phyloP scores from a whole-genome alignment of 2,797 vertebrate genomes.

The Coregonus suidteri region DNA sequence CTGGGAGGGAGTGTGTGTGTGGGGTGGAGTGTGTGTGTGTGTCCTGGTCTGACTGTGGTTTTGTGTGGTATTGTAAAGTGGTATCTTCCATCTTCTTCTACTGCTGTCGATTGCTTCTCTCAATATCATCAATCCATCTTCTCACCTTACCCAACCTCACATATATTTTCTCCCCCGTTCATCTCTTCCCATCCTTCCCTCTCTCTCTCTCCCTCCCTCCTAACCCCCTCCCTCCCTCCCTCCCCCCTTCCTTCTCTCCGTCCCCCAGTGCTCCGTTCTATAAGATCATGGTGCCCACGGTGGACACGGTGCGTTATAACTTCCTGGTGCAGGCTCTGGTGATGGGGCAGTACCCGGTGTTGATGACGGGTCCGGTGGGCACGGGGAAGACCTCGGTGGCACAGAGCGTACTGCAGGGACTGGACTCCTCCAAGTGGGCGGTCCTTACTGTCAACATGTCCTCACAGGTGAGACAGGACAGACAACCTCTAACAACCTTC shows the following conservation, averaged over 20 bases:
- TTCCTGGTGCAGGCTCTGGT: conserved; percentile 82
- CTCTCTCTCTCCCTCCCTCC: conserved; percentile 12
- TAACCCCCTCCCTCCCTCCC: no score
- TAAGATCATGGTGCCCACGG: conserved; percentile 88
- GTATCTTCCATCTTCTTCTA: conserved; percentile 23
- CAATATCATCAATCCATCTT: conserved; percentile 46
- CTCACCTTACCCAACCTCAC: conserved; percentile 36
- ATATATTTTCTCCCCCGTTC: conserved; percentile 47
- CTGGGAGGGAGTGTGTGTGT: not conserved
- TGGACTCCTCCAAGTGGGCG: conserved; percentile 79
- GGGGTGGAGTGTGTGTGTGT: not conserved
- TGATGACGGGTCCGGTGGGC: conserved; percentile 87
- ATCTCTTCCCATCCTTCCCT: conserved; percentile 41
- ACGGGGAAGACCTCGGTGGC: conserved; percentile 89
- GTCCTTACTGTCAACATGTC: conserved; percentile 88
- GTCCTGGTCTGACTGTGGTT: not conserved
- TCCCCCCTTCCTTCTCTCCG: not conserved
- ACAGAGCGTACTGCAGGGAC: conserved; percentile 79
- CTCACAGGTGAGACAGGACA: conserved; percentile 79
- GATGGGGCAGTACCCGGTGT: conserved; percentile 74
- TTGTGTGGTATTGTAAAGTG: not conserved
- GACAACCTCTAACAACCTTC: not conserved
- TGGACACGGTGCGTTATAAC: conserved; percentile 87
- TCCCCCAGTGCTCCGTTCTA: conserved; percentile 71
- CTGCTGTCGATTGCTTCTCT: conserved; percentile 29